A percentile compares a stretch with the other conserved stretches of the same genome.
Conservation (phyloP, 2,888 invertebrate species). For the Macaria notata region DNA sequence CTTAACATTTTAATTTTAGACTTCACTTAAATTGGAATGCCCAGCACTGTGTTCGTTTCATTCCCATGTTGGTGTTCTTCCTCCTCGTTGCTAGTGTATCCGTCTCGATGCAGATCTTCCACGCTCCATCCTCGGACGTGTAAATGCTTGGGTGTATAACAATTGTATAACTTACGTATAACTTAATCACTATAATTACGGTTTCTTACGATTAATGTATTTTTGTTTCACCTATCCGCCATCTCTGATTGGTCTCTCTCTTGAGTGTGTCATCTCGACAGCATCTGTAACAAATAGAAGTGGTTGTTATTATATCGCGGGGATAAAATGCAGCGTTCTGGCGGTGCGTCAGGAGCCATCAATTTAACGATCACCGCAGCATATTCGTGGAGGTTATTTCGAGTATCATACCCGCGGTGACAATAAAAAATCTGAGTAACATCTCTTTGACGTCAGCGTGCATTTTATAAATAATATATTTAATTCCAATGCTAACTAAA, state of each 20-base stretch:
- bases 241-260: constrained; percentile 62
- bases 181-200: constrained; percentile 65
- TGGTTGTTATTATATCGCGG: constrained; percentile 7
- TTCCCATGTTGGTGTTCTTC: constrained; percentile 26
- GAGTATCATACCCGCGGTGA: constrained; percentile 35
- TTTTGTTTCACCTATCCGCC: constrained; percentile 53
- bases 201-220: constrained; percentile 66
- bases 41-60: constrained; percentile 54
- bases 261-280: constrained; percentile 49
- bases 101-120: constrained; percentile 31
- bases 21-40: constrained; percentile 70
- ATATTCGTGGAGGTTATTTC: constrained; percentile 40
- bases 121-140: constrained; percentile 42
- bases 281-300: constrained; percentile 60
- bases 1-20: constrained; percentile 54
- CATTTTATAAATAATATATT: constrained; percentile 37
- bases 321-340: constrained; percentile 15
- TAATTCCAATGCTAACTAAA: constrained; percentile 41
- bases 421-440: constrained; percentile 40
- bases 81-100: constrained; percentile 13
- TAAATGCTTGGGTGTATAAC: constrained; percentile 73
- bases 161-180: constrained; percentile 57
- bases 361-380: constrained; percentile 35
- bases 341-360: constrained; percentile 17
- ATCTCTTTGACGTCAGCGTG: constrained; percentile 48